Conservation (phyloP, 2,888 invertebrate genomes). For the Pegoplata infirma region DNA sequence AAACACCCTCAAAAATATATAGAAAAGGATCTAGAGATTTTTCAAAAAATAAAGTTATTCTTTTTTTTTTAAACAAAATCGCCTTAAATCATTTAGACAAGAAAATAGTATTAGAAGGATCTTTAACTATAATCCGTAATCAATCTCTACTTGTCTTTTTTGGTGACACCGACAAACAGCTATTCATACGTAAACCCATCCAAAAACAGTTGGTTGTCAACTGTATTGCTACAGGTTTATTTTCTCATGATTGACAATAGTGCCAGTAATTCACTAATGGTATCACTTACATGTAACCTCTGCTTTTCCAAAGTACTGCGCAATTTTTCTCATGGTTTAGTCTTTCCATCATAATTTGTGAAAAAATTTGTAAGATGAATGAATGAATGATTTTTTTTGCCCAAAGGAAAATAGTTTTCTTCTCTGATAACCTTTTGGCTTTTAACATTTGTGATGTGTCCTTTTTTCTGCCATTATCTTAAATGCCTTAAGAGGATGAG, state of each 20-base stretch:
- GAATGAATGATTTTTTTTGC: conserved; percentile 10
- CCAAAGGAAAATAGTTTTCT: conserved; percentile 20
- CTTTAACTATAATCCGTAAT: conserved; percentile 64
- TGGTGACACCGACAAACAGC: conserved; percentile 48
- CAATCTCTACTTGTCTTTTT: conserved; percentile 70
- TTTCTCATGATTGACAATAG: conserved; percentile 44
- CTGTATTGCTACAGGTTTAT: conserved; percentile 73
- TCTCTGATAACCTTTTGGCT: conserved; percentile 45
- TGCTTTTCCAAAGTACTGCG: conserved; percentile 37
- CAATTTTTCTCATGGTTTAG: conserved; percentile 48
- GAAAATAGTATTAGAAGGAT: conserved; percentile 52
- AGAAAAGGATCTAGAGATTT: neutral
- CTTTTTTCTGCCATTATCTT: conserved; percentile 74
- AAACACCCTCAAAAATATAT: conserved; percentile 14
- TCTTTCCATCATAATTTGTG: conserved; percentile 7
- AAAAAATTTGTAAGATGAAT: conserved; percentile 22
- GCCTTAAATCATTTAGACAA: conserved; percentile 61
- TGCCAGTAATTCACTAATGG: conserved; percentile 20
- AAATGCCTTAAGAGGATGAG: conserved; percentile 69
- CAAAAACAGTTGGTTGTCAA: no score
- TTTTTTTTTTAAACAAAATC: conserved; percentile 43
- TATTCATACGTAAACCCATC: no score
- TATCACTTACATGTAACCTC: conserved; percentile 56
- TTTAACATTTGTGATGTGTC: conserved; percentile 65
- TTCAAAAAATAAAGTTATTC: conserved; percentile 19